Percentiles rank a stretch among this genome's conserved stretches.
Evolutionary conservation across 2,797 vertebrate species (phyloP).

Genomic region (Hypotaenidia philippensis): DNA sequence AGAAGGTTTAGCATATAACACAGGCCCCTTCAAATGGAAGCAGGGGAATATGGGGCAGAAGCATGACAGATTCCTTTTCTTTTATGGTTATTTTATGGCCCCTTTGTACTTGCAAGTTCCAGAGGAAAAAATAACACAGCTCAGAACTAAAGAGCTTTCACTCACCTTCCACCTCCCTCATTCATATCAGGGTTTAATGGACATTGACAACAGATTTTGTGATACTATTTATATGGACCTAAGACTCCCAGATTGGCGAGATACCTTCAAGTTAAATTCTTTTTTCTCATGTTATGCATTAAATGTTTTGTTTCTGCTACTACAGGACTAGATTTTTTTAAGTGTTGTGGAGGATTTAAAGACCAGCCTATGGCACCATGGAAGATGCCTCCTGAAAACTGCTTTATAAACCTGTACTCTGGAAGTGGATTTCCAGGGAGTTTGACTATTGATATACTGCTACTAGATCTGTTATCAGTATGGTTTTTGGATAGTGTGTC

Average conservation of each 20-base stretch:
- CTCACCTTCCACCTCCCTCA: neutral
- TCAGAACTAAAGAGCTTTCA: neutral
- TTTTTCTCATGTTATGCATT: neutral
- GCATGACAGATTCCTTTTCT: neutral
- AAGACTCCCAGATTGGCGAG: neutral
- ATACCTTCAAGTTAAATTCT: neutral
- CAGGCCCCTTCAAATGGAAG: neutral
- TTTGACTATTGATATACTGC: neutral
- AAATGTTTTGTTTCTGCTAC: neutral
- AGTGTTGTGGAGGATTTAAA: neutral
- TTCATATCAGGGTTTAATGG: neutral
- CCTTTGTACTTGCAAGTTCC: neutral
- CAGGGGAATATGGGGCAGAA: neutral
- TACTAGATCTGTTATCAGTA: neutral
- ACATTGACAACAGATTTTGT: neutral
- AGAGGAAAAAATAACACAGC: neutral
- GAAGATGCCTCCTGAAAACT: neutral
- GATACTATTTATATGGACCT: neutral
- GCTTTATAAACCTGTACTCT: neutral
- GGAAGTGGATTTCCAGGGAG: neutral
- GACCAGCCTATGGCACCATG: neutral
- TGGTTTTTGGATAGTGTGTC: neutral
- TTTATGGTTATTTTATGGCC: neutral
- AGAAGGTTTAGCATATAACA: neutral
- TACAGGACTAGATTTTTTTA: neutral